Evolutionary conservation across 2,888 invertebrate species (phyloP).

Genomic region (Cephus pulcher): DNA sequence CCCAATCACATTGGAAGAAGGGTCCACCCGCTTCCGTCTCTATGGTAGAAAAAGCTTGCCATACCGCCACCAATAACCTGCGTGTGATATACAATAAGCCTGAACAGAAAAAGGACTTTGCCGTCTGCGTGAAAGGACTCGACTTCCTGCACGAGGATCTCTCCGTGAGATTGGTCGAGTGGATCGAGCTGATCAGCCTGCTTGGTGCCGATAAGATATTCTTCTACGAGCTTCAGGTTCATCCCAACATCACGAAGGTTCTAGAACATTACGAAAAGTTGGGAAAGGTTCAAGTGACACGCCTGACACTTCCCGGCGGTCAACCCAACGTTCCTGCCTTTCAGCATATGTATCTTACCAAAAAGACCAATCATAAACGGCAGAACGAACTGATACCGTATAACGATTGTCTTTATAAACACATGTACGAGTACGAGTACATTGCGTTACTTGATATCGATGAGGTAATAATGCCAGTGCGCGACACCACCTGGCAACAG

Average conservation of each 20-base stretch:
- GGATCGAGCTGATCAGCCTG: conserved; percentile 89
- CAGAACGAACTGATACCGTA: conserved; percentile 96
- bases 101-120: conserved; percentile 80
- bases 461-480: conserved; percentile 92
- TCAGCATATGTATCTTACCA: conserved; percentile 89
- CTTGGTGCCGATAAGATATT: conserved; percentile 93
- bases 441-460: conserved; percentile 93
- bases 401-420: conserved; percentile 95
- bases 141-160: conserved; percentile 93
- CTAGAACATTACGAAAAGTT: conserved; percentile 74
- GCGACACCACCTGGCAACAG: conserved; percentile 79
- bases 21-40: conserved; percentile 86
- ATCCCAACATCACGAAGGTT: conserved; percentile 91
- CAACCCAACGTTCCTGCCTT: conserved; percentile 91
- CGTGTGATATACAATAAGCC: conserved; percentile 85
- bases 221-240: conserved; percentile 89
- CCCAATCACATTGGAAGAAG: conserved; percentile 76
- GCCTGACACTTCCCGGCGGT: conserved; percentile 86
- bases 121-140: conserved; percentile 93
- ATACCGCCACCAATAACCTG: conserved; percentile 86
- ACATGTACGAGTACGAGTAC: conserved; percentile 90
- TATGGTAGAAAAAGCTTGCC: conserved; percentile 86
- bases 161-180: conserved; percentile 90
- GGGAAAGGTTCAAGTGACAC: conserved; percentile 81
- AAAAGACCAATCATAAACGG: conserved; percentile 92